Percentiles rank a stretch among this genome's conserved stretches.
phyloP scores from a whole-genome alignment of 2,797 vertebrate species.

The Euthynnus affinis region DNA sequence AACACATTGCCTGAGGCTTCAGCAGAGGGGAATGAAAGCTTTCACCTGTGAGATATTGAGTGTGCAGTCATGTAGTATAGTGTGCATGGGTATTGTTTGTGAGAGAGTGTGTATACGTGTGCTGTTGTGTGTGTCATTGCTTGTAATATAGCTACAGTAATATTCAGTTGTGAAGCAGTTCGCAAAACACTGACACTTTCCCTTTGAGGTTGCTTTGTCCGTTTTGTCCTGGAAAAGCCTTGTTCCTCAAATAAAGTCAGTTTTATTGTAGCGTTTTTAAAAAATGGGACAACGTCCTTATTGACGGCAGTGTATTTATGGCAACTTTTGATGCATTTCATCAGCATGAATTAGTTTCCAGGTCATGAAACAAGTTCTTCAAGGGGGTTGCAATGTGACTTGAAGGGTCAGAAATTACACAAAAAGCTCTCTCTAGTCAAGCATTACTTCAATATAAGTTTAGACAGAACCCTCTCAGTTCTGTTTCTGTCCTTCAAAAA shows the following conservation, averaged over 20 bases:
- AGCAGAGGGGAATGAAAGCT: conserved; percentile 80
- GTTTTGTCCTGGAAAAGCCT: conserved; percentile 72
- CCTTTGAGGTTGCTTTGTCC: conserved; percentile 76
- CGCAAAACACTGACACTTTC: conserved; percentile 65
- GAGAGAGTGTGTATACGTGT: conserved; percentile 31
- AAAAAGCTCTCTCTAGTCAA: conserved; percentile 14
- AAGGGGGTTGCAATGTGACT: conserved; percentile 53
- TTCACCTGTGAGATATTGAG: conserved; percentile 83
- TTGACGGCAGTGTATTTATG: conserved; percentile 54
- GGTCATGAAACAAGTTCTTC: conserved; percentile 49
- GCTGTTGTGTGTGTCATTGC: conserved; percentile 22
- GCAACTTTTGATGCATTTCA: conserved; percentile 59
- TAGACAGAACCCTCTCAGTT: neutral
- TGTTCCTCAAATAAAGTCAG: conserved; percentile 56
- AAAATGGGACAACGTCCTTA: conserved; percentile 31
- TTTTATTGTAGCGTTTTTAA: conserved; percentile 44
- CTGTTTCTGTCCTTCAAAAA: conserved; percentile 41
- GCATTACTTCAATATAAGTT: conserved; percentile 1
- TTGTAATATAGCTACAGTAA: conserved; percentile 68
- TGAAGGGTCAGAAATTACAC: conserved; percentile 36
- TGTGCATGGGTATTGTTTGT: conserved; percentile 59
- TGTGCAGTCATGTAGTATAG: conserved; percentile 65
- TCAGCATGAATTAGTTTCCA: conserved; percentile 55
- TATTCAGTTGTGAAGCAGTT: conserved; percentile 63
- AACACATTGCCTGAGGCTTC: conserved; percentile 78